Evolutionary conservation across 2,888 invertebrate species (phyloP), one percentile per base, ranked within the genome.

Genomic region (Mechanitis mazaeus): DNA sequence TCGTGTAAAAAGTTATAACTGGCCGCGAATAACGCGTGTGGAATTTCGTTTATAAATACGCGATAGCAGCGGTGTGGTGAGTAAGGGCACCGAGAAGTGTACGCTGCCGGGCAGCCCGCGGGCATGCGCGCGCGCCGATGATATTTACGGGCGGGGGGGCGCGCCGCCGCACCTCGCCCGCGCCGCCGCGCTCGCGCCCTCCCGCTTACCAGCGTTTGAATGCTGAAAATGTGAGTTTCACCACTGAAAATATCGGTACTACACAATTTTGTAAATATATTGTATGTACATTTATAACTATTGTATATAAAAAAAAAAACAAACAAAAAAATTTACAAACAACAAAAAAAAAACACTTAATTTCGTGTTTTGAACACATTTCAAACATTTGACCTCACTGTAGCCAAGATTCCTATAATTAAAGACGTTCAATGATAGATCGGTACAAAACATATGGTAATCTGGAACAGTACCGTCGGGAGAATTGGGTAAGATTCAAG

Each of bases 1-100:
- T 88, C 89, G 89, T 88, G 89, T 87, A 87, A 87, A 87, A 88
- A 88, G 88, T 85, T 84, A 86, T 87, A 89, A 87, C 88, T 88
- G 87, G 85, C 85, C 75, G 76, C 75, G 83, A 81, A 84, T 83
- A 83, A 81, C 81, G 79, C 79, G 81, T 76, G 80, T 80, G 87
- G 88, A 84, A 88, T 89, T 87, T 76, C 82, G 84, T 86, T 88
- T 89, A 89, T 88, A 86, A 89, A 89, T 89, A 89, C 80, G 79
- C 80, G 76, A 75, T 67, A 62, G 72, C 61, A 73, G 65, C 3
- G 6, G 42, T 42, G 72, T 63, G 69, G 68, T 68, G 70, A 68
- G 70, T 68, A 64, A 68, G 68, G 67, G 69, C 66, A 66, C 64
- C 67, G 70, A 61, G 64, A 67, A 58, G 69, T 63, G 70, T 60